Evolutionary conservation across 1,140 invertebrate species (phyloP), one percentile per base, ranked within the genome.

Genomic region (Drosophila pseudoananassae): DNA sequence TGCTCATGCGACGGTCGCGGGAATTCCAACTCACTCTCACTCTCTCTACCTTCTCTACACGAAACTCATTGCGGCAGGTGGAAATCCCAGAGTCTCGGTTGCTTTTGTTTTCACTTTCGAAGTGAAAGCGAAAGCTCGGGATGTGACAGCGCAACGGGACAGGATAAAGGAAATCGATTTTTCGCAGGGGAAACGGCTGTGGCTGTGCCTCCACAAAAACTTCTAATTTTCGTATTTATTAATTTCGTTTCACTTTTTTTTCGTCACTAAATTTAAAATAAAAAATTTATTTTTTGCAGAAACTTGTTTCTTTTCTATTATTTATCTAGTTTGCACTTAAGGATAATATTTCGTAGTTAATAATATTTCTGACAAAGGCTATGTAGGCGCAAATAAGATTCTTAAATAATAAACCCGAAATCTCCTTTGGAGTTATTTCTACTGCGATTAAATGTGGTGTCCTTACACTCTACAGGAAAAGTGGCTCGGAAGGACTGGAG

Each of bases 101-200:
- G 20, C 52, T 51, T 59, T 70, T 49, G 47, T 69, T 87, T 74
- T 38, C 63, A 73, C 68, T 59, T 40, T 46, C 46, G 74, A 64
- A 64, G 46, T 33, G 57, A 64, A 59, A 85, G 82, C 82, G 49
- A 64, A 59, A 85, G 82, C 82, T 85, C 78, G 12, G 47, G 47
- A 85, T 65, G 52, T 85, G 74, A 70, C 81, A 77, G 71, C 61
- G 45, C 68, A 57, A 33, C 61, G 47, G 40, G 40, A 55, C 72
- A 76, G 72, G 50, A 78, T 58, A 78, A 76, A 60, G 51, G 56
- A 46, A 88, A 87, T 87, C 83, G 83, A 87, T 87, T 87, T 87
- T 87, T 87, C 83, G 29, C 78, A 88, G 78, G 69, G 64, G 75
- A 66, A 83, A 79, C 54, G 60, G 23, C 31, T 43, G 12, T 4